phyloP scores from a whole-genome alignment of 2,888 invertebrate genomes.

The Hemaris fuciformis region DNA sequence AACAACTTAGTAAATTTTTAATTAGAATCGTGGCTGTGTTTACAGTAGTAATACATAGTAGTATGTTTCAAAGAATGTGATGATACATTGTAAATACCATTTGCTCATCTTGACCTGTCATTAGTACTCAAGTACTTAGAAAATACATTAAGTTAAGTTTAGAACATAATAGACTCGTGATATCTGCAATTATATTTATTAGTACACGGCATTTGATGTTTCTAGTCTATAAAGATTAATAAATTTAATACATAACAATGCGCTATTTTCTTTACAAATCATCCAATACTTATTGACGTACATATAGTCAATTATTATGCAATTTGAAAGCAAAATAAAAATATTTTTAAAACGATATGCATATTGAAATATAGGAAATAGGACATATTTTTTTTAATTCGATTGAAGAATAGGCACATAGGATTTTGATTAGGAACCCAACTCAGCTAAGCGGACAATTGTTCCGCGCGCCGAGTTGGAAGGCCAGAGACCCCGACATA shows the following conservation, averaged over 20 bases:
- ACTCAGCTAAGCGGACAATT: too few relatives aligned
- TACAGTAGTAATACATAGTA: not conserved
- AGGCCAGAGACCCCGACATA: too few relatives aligned
- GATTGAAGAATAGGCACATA: too few relatives aligned
- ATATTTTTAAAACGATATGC: too few relatives aligned
- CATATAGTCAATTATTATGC: too few relatives aligned
- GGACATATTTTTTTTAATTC: too few relatives aligned
- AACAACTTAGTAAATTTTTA: not conserved
- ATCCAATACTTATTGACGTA: too few relatives aligned
- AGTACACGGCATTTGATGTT: not conserved
- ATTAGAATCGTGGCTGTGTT: not conserved
- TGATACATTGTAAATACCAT: constrained; percentile 5
- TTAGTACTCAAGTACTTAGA: not conserved
- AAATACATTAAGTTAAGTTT: not conserved
- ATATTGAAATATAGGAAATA: too few relatives aligned
- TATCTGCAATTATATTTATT: constrained; percentile 6
- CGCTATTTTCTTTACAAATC: not conserved
- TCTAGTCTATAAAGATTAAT: not conserved
- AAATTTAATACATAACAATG: not conserved
- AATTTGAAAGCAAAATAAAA: too few relatives aligned
- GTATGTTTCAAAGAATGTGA: not conserved
- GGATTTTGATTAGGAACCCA: too few relatives aligned
- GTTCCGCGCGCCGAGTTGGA: too few relatives aligned
- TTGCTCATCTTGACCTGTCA: not conserved
- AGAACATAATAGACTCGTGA: not conserved